Conservation (phyloP, 2,113 vertebrate species). For the Todiramphus saurophagus region DNA sequence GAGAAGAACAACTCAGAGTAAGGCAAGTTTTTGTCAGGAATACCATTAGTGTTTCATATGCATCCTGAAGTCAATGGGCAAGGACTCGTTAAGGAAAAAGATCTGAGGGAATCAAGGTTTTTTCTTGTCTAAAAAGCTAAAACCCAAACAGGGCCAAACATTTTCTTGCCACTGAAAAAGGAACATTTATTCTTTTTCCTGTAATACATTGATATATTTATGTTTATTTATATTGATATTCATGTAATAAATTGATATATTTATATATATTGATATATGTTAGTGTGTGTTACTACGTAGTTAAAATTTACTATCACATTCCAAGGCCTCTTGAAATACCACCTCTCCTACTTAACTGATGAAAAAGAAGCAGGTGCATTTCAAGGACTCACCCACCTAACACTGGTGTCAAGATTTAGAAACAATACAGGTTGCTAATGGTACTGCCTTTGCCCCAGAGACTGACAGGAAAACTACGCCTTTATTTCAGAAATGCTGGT, state of each 20-base stretch:
- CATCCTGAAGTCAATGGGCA: neutral
- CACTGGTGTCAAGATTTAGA: neutral
- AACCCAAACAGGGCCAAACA: neutral
- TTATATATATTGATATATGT: too few species aligned
- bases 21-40: neutral
- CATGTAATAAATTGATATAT: neutral
- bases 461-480: neutral
- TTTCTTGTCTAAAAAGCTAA: neutral
- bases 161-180: neutral
- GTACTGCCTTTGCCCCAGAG: accelerated
- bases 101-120: neutral
- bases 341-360: neutral
- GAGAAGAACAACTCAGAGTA: neutral
- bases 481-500: neutral
- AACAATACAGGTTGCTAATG: neutral
- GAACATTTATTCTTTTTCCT: neutral
- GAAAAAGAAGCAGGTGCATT: neutral
- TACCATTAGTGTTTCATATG: neutral
- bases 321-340: neutral
- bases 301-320: neutral
- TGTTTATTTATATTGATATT: neutral
- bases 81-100: neutral
- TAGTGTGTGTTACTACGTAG: neutral
- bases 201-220: neutral
- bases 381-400: neutral